These are phyloP conservation scores for Drosophila lutescens DNA, from an alignment of 2,888 invertebrate species.

Conservation along the genomic window DNA sequence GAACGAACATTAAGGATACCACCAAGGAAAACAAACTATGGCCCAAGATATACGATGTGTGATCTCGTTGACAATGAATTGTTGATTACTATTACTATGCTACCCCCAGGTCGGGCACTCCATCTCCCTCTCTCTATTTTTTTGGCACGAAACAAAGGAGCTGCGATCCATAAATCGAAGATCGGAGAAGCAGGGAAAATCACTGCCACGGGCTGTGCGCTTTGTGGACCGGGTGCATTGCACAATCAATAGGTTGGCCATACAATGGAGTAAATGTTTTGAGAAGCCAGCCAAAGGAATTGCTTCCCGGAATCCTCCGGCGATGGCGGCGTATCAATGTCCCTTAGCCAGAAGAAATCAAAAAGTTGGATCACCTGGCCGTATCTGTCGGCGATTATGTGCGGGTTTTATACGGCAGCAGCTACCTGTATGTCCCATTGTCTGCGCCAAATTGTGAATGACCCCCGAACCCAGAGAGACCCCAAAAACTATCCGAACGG, in stretches of 20 bases:
- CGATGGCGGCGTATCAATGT: slow-evolving; percentile 73
- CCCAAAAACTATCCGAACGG: slow-evolving; percentile 21
- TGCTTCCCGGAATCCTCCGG: slow-evolving; percentile 78
- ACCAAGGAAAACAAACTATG: slow-evolving; percentile 62
- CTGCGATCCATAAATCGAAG: slow-evolving; percentile 72
- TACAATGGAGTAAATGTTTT: slow-evolving; percentile 80
- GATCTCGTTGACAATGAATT: slow-evolving; percentile 82
- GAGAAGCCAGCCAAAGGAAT: slow-evolving; percentile 83
- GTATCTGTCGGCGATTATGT: slow-evolving; percentile 68
- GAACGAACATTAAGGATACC: slow-evolving; percentile 39
- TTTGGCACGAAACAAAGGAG: slow-evolving; percentile 68
- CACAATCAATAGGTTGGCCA: slow-evolving; percentile 68
- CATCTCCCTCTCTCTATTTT: slow-evolving; percentile 32
- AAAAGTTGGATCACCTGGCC: slow-evolving; percentile 83
- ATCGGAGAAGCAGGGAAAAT: slow-evolving; percentile 63
- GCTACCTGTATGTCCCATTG: slow-evolving; percentile 73
- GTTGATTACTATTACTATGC: slow-evolving; percentile 70
- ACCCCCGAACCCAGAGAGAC: slow-evolving; percentile 48
- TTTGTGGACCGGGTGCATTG: slow-evolving; percentile 70
- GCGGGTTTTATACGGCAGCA: slow-evolving; percentile 52
- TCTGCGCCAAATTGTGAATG: slow-evolving; percentile 69
- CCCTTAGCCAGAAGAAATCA: slow-evolving; percentile 80
- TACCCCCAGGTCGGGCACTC: slow-evolving; percentile 37
- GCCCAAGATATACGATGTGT: slow-evolving; percentile 80
- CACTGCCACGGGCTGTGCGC: slow-evolving; percentile 81